These are phyloP conservation scores for Manis pentadactyla DNA, from an alignment of 2,797 vertebrate species.

Conservation along the genomic window DNA sequence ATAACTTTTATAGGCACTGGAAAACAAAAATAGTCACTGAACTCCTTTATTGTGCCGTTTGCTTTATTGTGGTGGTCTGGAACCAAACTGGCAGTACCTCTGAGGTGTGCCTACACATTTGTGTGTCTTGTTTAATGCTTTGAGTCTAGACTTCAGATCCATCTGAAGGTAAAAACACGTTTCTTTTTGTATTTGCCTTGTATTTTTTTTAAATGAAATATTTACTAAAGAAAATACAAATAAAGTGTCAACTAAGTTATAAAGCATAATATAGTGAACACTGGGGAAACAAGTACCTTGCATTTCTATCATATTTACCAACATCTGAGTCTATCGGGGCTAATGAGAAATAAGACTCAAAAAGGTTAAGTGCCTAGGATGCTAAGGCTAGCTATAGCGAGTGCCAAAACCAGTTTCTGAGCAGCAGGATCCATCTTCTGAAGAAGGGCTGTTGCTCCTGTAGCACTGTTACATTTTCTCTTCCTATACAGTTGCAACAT, in stretches of 20 bases:
- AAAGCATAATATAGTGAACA: neutral
- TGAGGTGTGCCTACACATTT: too few species aligned
- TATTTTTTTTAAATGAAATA: neutral
- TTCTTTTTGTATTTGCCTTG: neutral
- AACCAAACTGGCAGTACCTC: too few species aligned
- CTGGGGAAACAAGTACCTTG: neutral
- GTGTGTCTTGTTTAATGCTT: neutral
- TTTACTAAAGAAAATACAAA: neutral
- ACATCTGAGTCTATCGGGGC: neutral
- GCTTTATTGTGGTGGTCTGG: too few species aligned
- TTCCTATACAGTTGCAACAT: neutral
- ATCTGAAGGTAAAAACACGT: neutral
- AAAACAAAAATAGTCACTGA: too few species aligned
- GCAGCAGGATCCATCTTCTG: neutral
- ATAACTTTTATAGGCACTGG: too few species aligned
- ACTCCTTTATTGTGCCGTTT: too few species aligned
- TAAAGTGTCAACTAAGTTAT: neutral
- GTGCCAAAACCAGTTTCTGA: neutral
- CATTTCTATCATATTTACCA: neutral
- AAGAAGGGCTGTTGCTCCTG: neutral
- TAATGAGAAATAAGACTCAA: neutral
- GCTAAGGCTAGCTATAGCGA: neutral
- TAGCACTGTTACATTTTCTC: neutral
- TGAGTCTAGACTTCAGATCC: conserved; percentile 14
- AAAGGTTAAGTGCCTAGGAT: neutral